A percentile compares a stretch with the other conserved stretches of the same genome.
Evolutionary conservation across 2,888 invertebrate genomes (phyloP).

Genomic region (Megamerina dolium): DNA sequence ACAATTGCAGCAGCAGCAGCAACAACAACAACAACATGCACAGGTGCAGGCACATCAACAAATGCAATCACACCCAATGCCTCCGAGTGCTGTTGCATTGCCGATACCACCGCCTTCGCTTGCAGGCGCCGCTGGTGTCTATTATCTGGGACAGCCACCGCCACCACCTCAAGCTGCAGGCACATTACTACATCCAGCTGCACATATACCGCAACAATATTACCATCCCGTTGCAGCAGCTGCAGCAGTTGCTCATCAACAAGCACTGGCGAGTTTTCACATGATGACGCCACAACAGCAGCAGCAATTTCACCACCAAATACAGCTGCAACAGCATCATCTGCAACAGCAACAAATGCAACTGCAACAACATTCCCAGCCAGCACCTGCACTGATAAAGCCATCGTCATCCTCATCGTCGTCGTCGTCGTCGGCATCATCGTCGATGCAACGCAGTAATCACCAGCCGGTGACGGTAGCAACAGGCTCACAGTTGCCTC

Average conservation of each 20-base stretch:
- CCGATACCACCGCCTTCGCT: conserved; percentile 15
- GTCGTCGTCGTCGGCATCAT: conserved; percentile 3
- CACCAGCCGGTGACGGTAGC: conserved; percentile 11
- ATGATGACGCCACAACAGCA: conserved; percentile 28
- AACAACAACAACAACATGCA: conserved; percentile 22
- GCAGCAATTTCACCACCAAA: conserved; percentile 27
- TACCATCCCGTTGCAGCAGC: conserved; percentile 26
- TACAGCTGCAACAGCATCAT: conserved; percentile 23
- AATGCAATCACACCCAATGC: conserved; percentile 12
- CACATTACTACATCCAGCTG: conserved; percentile 14
- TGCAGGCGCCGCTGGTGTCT: conserved; percentile 27
- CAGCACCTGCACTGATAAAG: conserved; percentile 11
- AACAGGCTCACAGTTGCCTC: conserved; percentile 15
- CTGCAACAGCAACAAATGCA: conserved; percentile 17
- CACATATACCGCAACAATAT: conserved; percentile 23
- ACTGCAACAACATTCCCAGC: conserved; percentile 12
- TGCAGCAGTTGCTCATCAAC: conserved; percentile 30
- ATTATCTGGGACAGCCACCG: conserved; percentile 32
- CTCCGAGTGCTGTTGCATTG: conserved; percentile 16
- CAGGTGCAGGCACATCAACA: conserved; percentile 11
- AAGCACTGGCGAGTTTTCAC: conserved; percentile 25
- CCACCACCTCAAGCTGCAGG: conserved; percentile 6
- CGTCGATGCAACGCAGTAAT: not conserved
- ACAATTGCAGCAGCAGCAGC: conserved; percentile 34
- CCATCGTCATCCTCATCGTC: conserved; percentile 12